Evolutionary conservation across 2,797 vertebrate genomes (phyloP), one percentile per base, ranked within the genome.

Genomic region (Cercopithecus mitis): DNA sequence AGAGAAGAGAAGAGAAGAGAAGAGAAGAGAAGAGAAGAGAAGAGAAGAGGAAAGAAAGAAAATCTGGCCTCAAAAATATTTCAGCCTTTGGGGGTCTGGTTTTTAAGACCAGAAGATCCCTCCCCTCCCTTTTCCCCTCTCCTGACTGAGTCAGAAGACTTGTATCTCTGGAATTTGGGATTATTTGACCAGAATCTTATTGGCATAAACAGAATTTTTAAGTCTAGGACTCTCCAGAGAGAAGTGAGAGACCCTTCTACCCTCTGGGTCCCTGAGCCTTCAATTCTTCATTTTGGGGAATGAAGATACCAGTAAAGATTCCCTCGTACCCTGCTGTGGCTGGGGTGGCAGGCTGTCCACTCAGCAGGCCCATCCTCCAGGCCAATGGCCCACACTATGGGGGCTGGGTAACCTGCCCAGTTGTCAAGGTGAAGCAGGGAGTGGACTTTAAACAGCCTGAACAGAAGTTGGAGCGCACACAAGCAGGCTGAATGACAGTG

Each of bases 201-300:
- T 97, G 79, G 81, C 82, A 97, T 98, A 98, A 98, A 98, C 98
- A 98, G 96, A 95, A 92, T 89, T 81, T 84, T 96, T 58, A 83
- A 83, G 73, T 79, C 41, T 81, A 89, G 90, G 90, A 96, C 75
- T 83, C 88, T 96, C 36, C 61, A 95, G 82, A 92, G 82, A 85
- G 24, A 75, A 94, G 22, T 36, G 25, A 93, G 55, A 73, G 57
- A 77, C 77, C 76, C 33, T 11, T 81, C 75, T 83, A 43, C 72
- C 73, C 84, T 22, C 64, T n/a, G 87, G 94, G 89, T 90, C 45
- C 87, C 86, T 61, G 67, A 95, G 50, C 88, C 80, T 96, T 97
- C 86, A 61, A 96, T 72, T 94, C 39, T 94, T 90, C 95, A 93
- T 96, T 96, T 96, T 64, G 75, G 73, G 77, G 39, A 88, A 64